A percentile compares a stretch with the other conserved stretches of the same genome.
phyloP scores from a whole-genome alignment of 2,888 invertebrate species.

The Synergus itoensis region DNA sequence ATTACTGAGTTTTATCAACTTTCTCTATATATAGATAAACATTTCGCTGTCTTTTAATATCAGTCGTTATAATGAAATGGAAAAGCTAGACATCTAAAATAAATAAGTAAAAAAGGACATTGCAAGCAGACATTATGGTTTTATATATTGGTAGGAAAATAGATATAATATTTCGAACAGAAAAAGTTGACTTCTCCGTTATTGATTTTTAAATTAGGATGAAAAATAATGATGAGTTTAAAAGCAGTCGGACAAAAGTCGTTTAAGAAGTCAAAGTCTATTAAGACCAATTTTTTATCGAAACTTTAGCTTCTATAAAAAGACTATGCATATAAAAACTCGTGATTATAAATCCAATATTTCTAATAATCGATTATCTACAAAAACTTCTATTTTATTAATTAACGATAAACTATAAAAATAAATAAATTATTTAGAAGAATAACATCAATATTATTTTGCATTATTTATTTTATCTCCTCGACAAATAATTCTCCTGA shows the following conservation, averaged over 20 bases:
- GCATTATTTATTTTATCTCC: not conserved
- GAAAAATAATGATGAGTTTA: too few relatives aligned
- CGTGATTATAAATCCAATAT: not conserved
- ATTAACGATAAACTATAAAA: too few relatives aligned
- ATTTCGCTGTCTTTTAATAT: slow-evolving; percentile 44
- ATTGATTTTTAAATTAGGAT: too few relatives aligned
- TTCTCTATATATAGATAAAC: slow-evolving; percentile 34
- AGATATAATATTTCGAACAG: not conserved
- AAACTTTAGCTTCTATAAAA: too few relatives aligned
- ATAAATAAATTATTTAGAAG: not conserved
- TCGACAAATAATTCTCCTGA: not conserved
- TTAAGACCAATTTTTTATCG: too few relatives aligned
- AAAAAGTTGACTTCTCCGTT: not conserved
- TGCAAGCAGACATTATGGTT: too few relatives aligned
- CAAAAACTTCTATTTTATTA: not conserved
- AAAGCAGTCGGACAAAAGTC: too few relatives aligned
- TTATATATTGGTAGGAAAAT: not conserved
- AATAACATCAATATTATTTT: not conserved
- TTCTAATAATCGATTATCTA: not conserved
- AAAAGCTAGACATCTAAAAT: not conserved
- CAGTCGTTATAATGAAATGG: not conserved
- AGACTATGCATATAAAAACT: too few relatives aligned
- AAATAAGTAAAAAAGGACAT: too few relatives aligned
- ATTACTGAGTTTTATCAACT: too few relatives aligned
- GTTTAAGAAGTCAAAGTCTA: too few relatives aligned